These are phyloP conservation scores for Hemibagrus guttatus DNA, from an alignment of 2,797 vertebrate genomes.

Conservation along the genomic window DNA sequence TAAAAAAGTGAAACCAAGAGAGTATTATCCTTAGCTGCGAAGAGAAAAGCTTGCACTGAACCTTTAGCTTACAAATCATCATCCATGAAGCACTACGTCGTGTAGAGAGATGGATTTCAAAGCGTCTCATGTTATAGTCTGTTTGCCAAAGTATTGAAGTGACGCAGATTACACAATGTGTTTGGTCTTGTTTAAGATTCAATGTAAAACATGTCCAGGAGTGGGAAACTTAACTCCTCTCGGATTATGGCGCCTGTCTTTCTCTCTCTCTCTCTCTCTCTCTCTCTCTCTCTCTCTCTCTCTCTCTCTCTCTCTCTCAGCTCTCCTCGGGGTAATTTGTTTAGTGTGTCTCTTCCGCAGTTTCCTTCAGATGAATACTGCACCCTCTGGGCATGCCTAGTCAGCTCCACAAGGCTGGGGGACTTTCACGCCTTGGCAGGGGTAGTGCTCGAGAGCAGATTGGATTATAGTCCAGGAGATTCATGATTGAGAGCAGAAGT, in stretches of 20 bases:
- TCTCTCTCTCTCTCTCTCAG: slow-evolving; percentile 47
- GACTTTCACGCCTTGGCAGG: slow-evolving; percentile 57
- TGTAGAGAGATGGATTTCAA: slow-evolving; percentile 38
- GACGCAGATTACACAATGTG: slow-evolving; percentile 56
- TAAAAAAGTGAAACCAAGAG: not conserved
- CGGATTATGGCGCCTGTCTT: slow-evolving; percentile 52
- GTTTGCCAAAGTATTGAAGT: slow-evolving; percentile 27
- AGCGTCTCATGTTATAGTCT: slow-evolving; percentile 12
- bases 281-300: slow-evolving; percentile 48
- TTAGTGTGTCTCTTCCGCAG: slow-evolving; percentile 67
- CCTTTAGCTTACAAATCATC: not conserved
- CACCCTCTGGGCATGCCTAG: slow-evolving; percentile 57
- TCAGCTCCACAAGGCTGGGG: slow-evolving; percentile 41
- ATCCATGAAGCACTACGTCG: not conserved
- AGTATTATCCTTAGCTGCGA: not conserved
- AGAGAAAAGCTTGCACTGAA: not conserved
- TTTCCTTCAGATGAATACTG: slow-evolving; percentile 61
- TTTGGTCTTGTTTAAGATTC: slow-evolving; percentile 52
- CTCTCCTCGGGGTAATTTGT: slow-evolving; percentile 67
- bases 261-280: slow-evolving; percentile 23
- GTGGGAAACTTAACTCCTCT: slow-evolving; percentile 50
- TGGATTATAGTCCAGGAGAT: slow-evolving; percentile 30
- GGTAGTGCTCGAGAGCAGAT: slow-evolving; percentile 27
- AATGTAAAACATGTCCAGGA: slow-evolving; percentile 61
- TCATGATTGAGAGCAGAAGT: slow-evolving; percentile 27